Evolutionary conservation across 2,888 invertebrate genomes (phyloP), one percentile per base, ranked within the genome.

Genomic region (Rhagophthalmus giganteus): DNA sequence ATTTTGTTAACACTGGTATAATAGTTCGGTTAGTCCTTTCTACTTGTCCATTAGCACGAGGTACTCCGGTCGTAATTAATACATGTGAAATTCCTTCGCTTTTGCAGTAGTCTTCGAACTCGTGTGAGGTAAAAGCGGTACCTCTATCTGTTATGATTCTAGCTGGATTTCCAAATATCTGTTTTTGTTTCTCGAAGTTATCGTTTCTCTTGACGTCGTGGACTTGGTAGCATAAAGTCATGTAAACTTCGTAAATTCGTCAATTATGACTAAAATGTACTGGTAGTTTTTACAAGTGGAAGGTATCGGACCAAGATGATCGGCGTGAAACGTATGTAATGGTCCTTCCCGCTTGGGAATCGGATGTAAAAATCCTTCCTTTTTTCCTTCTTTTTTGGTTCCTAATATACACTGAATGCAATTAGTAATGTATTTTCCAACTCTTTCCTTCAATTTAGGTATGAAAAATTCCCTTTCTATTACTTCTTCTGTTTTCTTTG

Each of bases 41-140:
- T 1, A 69, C 68, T 46, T 72, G 70, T 2, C 73, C 71, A 40
- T 73, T 72, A 2, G 65, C 65, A 4, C 70, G 37, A 2, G 72
- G 70, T 2, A 70, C 58, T 2, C 72, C 62, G 2, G 57, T 63
- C 1, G 64, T 64, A 24, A 62, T 68, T 1, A 40, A 33, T 1
- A 63, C 41, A 44, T 69, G 68, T 32, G 62, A 39, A 8, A 75
- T 72, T 0, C 55, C 57, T 53, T 73, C 67, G 1, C 58, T 57
- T 7, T 60, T 28, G 49, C 71, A 72, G 49, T 72, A 75, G 0
- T 64, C 50, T 39, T 55, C 9, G 20, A 74, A 74, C 1, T 62
- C 66, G 6, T 62, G 38, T 0, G 70, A 66, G 0, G 70, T 71
- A 44, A 69, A 75, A 1, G 75, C 73, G 1, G 72, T 58, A 2